phyloP scores from a whole-genome alignment of 2,888 invertebrate species.

The Nebria brevicollis region DNA sequence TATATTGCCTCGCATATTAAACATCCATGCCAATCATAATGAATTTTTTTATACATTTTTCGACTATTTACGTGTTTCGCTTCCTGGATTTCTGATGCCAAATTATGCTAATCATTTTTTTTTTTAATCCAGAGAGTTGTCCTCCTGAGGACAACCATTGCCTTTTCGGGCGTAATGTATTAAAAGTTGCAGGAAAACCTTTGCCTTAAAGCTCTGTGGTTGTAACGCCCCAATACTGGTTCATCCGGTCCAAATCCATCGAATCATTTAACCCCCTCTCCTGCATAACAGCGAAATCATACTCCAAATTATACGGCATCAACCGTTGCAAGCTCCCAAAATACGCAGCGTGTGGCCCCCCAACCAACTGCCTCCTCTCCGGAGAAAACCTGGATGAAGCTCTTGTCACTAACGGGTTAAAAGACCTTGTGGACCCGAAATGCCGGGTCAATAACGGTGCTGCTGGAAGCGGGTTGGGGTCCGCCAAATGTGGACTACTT shows the following conservation, averaged over 20 bases:
- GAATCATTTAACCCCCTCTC: constrained; percentile 81
- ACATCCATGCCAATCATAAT: too few species aligned
- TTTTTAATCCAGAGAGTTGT: too few species aligned
- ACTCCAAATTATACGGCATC: constrained; percentile 86
- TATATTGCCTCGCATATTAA: too few species aligned
- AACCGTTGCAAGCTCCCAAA: constrained; percentile 85
- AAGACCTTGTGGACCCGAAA: constrained; percentile 83
- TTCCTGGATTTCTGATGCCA: too few species aligned
- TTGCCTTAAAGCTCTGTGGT: constrained; percentile 79
- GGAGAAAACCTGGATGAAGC: constrained; percentile 70
- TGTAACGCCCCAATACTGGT: constrained; percentile 91
- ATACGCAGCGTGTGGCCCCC: constrained; percentile 87
- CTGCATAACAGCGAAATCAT: constrained; percentile 85
- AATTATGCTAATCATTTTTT: too few species aligned
- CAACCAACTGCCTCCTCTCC: constrained; percentile 70
- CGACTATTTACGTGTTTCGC: too few species aligned
- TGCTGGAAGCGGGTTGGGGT: constrained; percentile 58
- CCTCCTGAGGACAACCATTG: too few species aligned
- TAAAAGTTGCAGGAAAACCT: too few species aligned
- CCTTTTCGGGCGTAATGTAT: too few species aligned
- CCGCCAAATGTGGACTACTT: constrained; percentile 76
- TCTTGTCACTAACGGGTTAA: constrained; percentile 71
- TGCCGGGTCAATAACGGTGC: constrained; percentile 75
- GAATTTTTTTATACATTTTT: too few species aligned
- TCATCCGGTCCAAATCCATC: constrained; percentile 85